A percentile compares a stretch with the other conserved stretches of the same genome.
Evolutionary conservation across 2,797 vertebrate genomes (phyloP).

Genomic region (Cyprinodon diabolis): DNA sequence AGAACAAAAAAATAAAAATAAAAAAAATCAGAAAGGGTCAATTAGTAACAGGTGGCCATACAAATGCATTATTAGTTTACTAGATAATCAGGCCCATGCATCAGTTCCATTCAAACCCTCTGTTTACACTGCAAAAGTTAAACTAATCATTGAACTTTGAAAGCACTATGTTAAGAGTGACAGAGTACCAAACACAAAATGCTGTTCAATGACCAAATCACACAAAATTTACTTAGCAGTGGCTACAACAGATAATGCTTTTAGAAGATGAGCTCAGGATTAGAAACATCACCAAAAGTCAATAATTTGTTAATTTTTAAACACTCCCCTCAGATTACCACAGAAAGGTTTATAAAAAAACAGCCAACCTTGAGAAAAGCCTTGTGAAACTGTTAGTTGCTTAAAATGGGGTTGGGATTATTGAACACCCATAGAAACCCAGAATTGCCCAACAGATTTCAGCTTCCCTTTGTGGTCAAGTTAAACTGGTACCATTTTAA

Average conservation of each 20-base stretch:
- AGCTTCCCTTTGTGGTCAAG: constrained; percentile 55
- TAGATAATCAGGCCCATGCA: constrained; percentile 39
- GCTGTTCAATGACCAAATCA: constrained; percentile 1
- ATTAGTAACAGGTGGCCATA: constrained; percentile 40
- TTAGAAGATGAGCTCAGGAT: not conserved
- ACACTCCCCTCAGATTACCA: constrained; percentile 15
- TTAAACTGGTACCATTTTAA: constrained; percentile 42
- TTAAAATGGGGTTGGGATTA: constrained; percentile 28
- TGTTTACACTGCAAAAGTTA: not conserved
- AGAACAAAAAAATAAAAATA: constrained; percentile 7
- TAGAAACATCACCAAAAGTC: constrained; percentile 9
- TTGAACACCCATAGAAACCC: constrained; percentile 59
- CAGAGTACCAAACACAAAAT: not conserved
- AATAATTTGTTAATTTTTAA: constrained; percentile 45
- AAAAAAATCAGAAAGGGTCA: not conserved
- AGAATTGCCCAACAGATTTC: constrained; percentile 55
- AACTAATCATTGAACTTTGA: constrained; percentile 17
- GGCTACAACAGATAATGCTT: not conserved
- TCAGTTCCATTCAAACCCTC: constrained; percentile 16
- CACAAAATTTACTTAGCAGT: constrained; percentile 2
- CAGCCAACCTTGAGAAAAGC: constrained; percentile 6
- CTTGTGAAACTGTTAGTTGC: constrained; percentile 70
- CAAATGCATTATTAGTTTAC: not conserved
- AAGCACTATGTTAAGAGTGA: constrained; percentile 4
- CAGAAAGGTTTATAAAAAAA: constrained; percentile 7